These are phyloP conservation scores for Polyommatus icarus DNA, from an alignment of 2,888 invertebrate genomes.

Conservation along the genomic window DNA sequence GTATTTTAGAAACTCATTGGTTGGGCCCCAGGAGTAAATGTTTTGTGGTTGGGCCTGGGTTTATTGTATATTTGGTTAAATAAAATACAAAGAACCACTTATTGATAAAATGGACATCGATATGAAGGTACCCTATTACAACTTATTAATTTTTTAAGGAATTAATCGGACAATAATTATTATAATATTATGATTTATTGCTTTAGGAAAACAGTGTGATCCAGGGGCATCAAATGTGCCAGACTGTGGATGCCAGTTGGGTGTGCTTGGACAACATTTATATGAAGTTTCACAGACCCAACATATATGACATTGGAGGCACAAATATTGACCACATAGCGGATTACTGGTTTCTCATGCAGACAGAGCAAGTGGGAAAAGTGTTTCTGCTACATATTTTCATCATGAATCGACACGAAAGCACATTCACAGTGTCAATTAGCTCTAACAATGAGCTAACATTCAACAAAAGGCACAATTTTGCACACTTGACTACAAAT, in stretches of 20 bases:
- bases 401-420: conserved; percentile 55
- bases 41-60: neutral
- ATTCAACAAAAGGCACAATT: conserved; percentile 52
- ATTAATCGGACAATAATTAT: neutral
- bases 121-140: conserved; percentile 4
- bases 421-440: conserved; percentile 52
- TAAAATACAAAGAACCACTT: neutral
- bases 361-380: conserved; percentile 56
- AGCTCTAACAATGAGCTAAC: conserved; percentile 52
- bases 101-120: conserved; percentile 26
- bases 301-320: conserved; percentile 68
- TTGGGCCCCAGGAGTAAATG: no score
- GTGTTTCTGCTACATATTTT: conserved; percentile 65
- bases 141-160: neutral
- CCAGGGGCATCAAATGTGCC: conserved; percentile 54
- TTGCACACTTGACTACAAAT: conserved; percentile 51
- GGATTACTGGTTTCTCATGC: conserved; percentile 64
- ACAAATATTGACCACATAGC: conserved; percentile 59
- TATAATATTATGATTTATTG: conserved; percentile 9
- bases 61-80: neutral
- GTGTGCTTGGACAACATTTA: conserved; percentile 60
- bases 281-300: conserved; percentile 61
- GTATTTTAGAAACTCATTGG: no score
- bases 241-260: conserved; percentile 62
- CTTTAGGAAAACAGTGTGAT: conserved; percentile 56